Evolutionary conservation across 1,140 invertebrate genomes (phyloP).

Genomic region (Drosophila rhopaloa): DNA sequence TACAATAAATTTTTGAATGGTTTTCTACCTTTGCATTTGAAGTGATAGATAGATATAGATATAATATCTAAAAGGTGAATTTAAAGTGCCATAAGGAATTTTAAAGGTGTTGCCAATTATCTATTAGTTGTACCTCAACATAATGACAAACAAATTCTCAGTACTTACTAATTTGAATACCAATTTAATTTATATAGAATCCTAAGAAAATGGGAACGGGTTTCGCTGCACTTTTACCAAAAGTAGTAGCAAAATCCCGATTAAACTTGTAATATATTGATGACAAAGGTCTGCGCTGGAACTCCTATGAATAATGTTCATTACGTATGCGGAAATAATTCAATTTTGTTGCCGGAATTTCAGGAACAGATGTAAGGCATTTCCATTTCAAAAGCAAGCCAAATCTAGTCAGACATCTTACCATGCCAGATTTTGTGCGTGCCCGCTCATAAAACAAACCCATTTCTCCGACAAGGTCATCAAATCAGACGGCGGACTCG

Average conservation of each 20-base stretch:
- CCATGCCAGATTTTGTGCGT: background rate
- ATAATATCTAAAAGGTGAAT: too few relatives aligned
- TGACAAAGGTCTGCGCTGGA: slow-evolving; percentile 14
- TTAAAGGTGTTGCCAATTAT: too few relatives aligned
- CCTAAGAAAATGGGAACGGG: too few relatives aligned
- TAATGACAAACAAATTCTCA: too few relatives aligned
- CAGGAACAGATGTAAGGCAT: slow-evolving; percentile 22
- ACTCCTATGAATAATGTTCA: slow-evolving; percentile 12
- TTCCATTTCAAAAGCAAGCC: slow-evolving; percentile 24
- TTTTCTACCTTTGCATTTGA: background rate
- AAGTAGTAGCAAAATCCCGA: too few relatives aligned
- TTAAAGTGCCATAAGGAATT: too few relatives aligned
- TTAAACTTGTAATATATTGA: slow-evolving; percentile 17
- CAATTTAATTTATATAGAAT: too few relatives aligned
- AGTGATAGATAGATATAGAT: too few relatives aligned
- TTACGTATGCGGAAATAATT: slow-evolving; percentile 42
- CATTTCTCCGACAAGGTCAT: slow-evolving; percentile 58
- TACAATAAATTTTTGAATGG: background rate
- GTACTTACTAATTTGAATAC: too few relatives aligned
- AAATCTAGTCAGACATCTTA: slow-evolving; percentile 28
- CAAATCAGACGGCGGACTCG: slow-evolving; percentile 50
- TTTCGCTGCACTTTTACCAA: too few relatives aligned
- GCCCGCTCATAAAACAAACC: slow-evolving; percentile 51
- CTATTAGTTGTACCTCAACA: too few relatives aligned
- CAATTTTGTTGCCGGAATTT: slow-evolving; percentile 28